These are phyloP conservation scores for Solen grandis DNA, from an alignment of 1,140 invertebrate species.

Conservation along the genomic window DNA sequence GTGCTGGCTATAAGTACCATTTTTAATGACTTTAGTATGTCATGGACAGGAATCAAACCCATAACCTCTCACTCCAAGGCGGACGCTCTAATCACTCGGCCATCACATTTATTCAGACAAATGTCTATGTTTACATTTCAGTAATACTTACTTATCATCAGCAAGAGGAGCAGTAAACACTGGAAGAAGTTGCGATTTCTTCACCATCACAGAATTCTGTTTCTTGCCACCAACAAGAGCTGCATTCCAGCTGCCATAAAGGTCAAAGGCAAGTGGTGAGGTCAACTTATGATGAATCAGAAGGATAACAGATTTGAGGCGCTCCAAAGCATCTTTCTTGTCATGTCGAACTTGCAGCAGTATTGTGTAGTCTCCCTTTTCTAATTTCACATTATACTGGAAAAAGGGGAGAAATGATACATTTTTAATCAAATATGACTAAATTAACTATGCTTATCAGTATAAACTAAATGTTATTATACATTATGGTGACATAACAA, in stretches of 20 bases:
- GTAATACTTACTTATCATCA: conserved; percentile 88
- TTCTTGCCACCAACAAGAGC: conserved; percentile 89
- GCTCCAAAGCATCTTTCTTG: conserved; percentile 92
- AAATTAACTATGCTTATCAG: too few species aligned
- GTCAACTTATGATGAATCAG: conserved; percentile 89
- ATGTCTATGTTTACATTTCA: too few species aligned
- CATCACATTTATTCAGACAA: too few species aligned
- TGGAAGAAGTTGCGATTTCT: conserved; percentile 85
- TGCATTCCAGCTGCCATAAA: conserved; percentile 85
- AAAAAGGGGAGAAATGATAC: conserved; percentile 75
- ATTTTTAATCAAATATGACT: too few species aligned
- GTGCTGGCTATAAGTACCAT: too few species aligned
- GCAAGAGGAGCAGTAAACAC: conserved; percentile 89
- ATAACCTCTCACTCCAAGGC: too few species aligned
- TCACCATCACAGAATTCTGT: conserved; percentile 84
- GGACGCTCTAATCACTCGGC: too few species aligned
- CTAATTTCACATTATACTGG: conserved; percentile 92
- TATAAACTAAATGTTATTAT: too few species aligned
- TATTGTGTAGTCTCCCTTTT: conserved; percentile 97
- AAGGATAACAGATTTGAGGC: conserved; percentile 88
- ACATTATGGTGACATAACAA: too few species aligned
- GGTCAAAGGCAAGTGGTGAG: conserved; percentile 87
- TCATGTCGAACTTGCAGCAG: conserved; percentile 94
- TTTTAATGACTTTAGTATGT: too few species aligned
- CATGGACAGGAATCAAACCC: too few species aligned